Evolutionary conservation across 2,888 invertebrate species (phyloP).

Genomic region (Ectemnius continuus): DNA sequence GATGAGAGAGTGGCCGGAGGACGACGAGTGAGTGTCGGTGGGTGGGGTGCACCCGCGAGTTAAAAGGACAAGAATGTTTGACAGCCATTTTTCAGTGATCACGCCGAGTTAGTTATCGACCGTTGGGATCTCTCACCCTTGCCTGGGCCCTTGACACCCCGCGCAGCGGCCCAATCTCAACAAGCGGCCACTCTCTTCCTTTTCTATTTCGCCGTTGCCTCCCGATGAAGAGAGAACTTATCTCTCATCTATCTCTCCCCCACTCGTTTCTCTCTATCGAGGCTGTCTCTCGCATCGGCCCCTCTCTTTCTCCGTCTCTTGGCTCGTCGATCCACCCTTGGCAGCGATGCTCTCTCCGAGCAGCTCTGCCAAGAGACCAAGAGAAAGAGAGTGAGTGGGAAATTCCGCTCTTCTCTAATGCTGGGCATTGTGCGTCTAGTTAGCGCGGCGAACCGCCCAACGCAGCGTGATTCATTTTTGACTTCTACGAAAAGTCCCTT

Average conservation of each 20-base stretch:
- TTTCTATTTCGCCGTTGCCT: conserved; percentile 66
- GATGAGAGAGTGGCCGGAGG: conserved; percentile 30
- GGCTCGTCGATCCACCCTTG: conserved; percentile 38
- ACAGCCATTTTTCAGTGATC: conserved; percentile 77
- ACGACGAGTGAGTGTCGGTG: conserved; percentile 60
- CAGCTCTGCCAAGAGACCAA: conserved; percentile 44
- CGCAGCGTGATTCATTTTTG: conserved; percentile 67
- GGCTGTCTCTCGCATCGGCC: conserved; percentile 3
- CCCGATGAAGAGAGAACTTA: conserved; percentile 68
- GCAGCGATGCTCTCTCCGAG: conserved; percentile 52
- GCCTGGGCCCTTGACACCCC: conserved; percentile 54
- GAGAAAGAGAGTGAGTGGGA: conserved; percentile 23
- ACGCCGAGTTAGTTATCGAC: conserved; percentile 75
- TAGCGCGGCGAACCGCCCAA: conserved; percentile 65
- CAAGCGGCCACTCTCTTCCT: conserved; percentile 66
- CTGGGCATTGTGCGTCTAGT: conserved; percentile 73
- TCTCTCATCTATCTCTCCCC: conserved; percentile 64
- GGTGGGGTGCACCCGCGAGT: conserved; percentile 71
- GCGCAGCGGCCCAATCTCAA: conserved; percentile 63
- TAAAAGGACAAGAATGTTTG: conserved; percentile 76
- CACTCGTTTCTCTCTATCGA: conserved; percentile 51
- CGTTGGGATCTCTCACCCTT: conserved; percentile 66
- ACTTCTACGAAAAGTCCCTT: conserved; percentile 69
- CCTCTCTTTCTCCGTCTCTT: conserved; percentile 23
- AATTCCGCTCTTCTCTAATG: conserved; percentile 60